phyloP scores from a whole-genome alignment of 2,113 vertebrate genomes.

The Eulemur rufifrons region DNA sequence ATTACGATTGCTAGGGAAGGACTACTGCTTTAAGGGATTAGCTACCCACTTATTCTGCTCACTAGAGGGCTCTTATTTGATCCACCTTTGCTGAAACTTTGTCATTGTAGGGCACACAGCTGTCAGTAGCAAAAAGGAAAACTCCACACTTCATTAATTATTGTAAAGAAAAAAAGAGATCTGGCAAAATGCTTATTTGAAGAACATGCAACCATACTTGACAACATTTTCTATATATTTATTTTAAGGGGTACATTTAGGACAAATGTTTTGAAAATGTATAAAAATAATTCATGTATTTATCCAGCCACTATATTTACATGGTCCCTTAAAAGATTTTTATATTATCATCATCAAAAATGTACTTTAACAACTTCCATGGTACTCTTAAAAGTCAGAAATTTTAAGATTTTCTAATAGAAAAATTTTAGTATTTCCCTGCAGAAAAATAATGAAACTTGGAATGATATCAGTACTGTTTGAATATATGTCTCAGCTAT shows the following conservation, averaged over 20 bases:
- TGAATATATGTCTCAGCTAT: slow-evolving; percentile 48
- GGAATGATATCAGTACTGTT: slow-evolving; percentile 57
- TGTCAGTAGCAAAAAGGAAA: neutral
- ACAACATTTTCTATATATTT: slow-evolving; percentile 61
- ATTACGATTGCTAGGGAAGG: neutral
- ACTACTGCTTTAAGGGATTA: neutral
- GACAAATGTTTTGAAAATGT: slow-evolving; percentile 59
- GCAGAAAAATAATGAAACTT: slow-evolving; percentile 62
- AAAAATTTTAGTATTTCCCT: slow-evolving; percentile 51
- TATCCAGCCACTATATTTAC: slow-evolving; percentile 59
- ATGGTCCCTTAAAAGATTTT: slow-evolving; percentile 68
- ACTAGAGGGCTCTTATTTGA: neutral
- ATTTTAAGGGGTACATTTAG: slow-evolving; percentile 61
- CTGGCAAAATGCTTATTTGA: slow-evolving; percentile 15
- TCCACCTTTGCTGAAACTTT: neutral
- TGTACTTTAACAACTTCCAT: slow-evolving; percentile 34
- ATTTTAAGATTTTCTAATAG: slow-evolving; percentile 56
- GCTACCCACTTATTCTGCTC: neutral
- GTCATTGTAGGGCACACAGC: neutral
- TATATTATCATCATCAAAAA: slow-evolving; percentile 67
- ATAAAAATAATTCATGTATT: slow-evolving; percentile 72
- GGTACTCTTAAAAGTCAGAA: slow-evolving; percentile 54
- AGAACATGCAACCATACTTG: slow-evolving; percentile 58
- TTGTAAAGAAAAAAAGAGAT: neutral
- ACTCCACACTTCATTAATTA: neutral